These are phyloP conservation scores for Drosophila helvetica DNA, from an alignment of 2,888 invertebrate species.

Conservation along the genomic window DNA sequence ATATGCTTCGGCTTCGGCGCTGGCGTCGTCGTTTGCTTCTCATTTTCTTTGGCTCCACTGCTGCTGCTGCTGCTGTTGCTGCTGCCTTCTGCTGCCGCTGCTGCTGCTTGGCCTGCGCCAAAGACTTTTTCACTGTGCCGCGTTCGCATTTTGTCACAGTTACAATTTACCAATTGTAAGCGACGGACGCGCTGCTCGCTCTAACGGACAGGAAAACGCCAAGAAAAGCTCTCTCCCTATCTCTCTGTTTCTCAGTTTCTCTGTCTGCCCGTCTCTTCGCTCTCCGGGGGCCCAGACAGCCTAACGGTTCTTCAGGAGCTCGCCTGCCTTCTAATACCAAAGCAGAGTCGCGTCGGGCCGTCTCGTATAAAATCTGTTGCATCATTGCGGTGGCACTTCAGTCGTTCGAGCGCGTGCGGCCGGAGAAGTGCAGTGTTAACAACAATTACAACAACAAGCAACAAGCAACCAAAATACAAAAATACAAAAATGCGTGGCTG, in stretches of 20 bases:
- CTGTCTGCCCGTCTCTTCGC: constrained; percentile 27
- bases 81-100: constrained; percentile 33
- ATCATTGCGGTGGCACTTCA: constrained; percentile 84
- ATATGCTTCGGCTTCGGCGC: constrained; percentile 47
- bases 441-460: constrained; percentile 17
- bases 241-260: constrained; percentile 20
- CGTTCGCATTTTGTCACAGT: constrained; percentile 76
- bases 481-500: constrained; percentile 37
- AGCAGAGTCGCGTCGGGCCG: constrained; percentile 60
- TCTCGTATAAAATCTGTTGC: constrained; percentile 84
- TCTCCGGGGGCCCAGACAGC: constrained; percentile 24
- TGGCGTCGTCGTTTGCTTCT: constrained; percentile 51
- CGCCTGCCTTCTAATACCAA: constrained; percentile 66
- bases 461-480: constrained; percentile 20
- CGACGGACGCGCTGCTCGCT: constrained; percentile 72
- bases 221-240: constrained; percentile 49
- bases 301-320: constrained; percentile 76
- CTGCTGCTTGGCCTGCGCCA: constrained; percentile 61
- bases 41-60: constrained; percentile 59
- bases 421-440: constrained; percentile 49
- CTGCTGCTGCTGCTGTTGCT: neutral
- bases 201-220: constrained; percentile 32
- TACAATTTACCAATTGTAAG: constrained; percentile 83
- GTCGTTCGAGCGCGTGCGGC: constrained; percentile 82
- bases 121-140: constrained; percentile 70